Evolutionary conservation across 2,888 invertebrate genomes (phyloP), one percentile per base, ranked within the genome.

Genomic region (Aquatica leii): DNA sequence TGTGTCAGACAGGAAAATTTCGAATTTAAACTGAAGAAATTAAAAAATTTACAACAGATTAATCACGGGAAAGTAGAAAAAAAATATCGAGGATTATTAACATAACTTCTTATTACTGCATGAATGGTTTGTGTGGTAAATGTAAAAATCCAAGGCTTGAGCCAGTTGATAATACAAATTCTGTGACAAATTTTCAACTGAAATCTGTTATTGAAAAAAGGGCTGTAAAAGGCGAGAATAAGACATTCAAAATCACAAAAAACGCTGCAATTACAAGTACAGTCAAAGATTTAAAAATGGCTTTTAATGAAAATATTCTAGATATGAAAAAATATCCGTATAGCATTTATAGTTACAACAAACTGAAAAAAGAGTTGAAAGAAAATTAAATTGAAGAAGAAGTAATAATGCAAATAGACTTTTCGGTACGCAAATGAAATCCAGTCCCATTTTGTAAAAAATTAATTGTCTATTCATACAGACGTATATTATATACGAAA

Each of bases 381-480:
- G n/a, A 31, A 31, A 31, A 31, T 9, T 31, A 6, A 31, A 31
- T 9, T 31, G 31, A 31, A 4, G 5, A 40, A 40, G 40, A 40
- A n/a, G n/a, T 14, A 4, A 40, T 40, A 12, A 14, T 40, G 5
- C 4, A 9, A 31, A 40, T 40, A 40, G 8, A 40, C 4, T 3
- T 9, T n/a, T 40, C 5, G n/a, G n/a, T 40, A 40, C 40, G 40
- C n/a, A 9, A n/a, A 40, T 12, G 40, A 40, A 40, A 40, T 40
- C n/a, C n/a, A 40, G 40, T 40, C 40, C 5, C n/a, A 40, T 40
- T 40, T 40, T 40, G 40, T 12, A n/a, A 40, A 40, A 40, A 40
- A 40, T 12, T n/a, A 40, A 12, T 40, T 40, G n/a, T 12, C 14
- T 12, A 8, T 14, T 40, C 31, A 31, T n/a, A n/a, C n/a, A n/a